A percentile compares a stretch with the other conserved stretches of the same genome.
phyloP scores from a whole-genome alignment of 1,140 invertebrate species.

The Platyscapa corneri region DNA sequence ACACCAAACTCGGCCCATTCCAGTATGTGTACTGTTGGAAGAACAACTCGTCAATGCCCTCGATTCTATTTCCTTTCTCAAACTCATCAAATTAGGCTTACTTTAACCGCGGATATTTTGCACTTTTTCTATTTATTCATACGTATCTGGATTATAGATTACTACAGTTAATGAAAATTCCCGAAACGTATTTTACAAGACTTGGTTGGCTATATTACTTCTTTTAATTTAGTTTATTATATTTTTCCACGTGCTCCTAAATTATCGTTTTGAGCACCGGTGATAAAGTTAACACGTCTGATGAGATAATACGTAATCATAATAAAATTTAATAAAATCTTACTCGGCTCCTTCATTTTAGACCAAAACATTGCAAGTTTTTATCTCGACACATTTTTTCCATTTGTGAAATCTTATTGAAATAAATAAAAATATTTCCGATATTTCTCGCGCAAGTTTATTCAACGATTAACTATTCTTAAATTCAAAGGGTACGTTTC shows the following conservation, averaged over 20 bases:
- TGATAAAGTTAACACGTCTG: not conserved
- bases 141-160: too few relatives aligned
- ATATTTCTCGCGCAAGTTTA: not conserved
- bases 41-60: not conserved
- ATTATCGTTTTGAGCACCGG: not conserved
- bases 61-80: not conserved
- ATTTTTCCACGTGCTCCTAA: too few relatives aligned
- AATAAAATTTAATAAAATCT: not conserved
- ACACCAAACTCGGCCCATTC: conserved; percentile 57
- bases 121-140: too few relatives aligned
- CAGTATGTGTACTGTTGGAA: conserved; percentile 63
- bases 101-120: too few relatives aligned
- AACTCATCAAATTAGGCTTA: too few relatives aligned
- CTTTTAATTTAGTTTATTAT: too few relatives aligned
- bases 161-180: too few relatives aligned
- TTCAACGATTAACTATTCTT: not conserved
- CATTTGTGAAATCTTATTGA: not conserved
- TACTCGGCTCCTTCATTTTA: too few relatives aligned
- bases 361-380: not conserved
- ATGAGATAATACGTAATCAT: not conserved
- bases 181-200: too few relatives aligned
- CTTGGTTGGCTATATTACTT: too few relatives aligned
- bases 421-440: not conserved
- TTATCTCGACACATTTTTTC: not conserved
- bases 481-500: not conserved